phyloP scores from a whole-genome alignment of 2,113 vertebrate species.

The Trogon melanurus region DNA sequence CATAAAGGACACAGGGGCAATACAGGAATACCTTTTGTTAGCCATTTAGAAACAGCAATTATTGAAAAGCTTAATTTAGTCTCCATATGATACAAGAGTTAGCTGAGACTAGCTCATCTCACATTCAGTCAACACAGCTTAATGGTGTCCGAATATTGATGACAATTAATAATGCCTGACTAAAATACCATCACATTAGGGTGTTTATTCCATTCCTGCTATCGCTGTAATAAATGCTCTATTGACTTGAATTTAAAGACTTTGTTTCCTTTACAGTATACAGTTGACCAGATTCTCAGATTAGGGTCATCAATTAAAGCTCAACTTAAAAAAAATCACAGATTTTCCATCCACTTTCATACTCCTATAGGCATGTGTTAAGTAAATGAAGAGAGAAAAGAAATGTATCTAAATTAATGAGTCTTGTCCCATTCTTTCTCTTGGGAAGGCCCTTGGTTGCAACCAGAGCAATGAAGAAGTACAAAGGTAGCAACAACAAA shows the following conservation, averaged over 20 bases:
- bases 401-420: not conserved
- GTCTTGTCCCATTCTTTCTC: not conserved
- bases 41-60: constrained; percentile 65
- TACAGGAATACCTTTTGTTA: constrained; percentile 68
- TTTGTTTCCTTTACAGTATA: not conserved
- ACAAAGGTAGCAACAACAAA: not conserved
- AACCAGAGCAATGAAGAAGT: not conserved
- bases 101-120: constrained; percentile 47
- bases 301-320: not conserved
- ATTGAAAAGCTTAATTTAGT: constrained; percentile 72
- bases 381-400: not conserved
- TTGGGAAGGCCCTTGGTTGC: not conserved
- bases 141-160: constrained; percentile 44
- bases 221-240: not conserved
- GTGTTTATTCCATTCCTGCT: not conserved
- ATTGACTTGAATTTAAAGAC: not conserved
- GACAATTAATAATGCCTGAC: constrained; percentile 31
- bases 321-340: not conserved
- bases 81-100: constrained; percentile 52
- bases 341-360: not conserved
- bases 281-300: not conserved
- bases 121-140: constrained; percentile 42
- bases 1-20: constrained; percentile 58
- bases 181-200: not conserved
- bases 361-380: not conserved